Conservation (phyloP, 2,797 vertebrate species). For the Lepilemur septentrionalis region DNA sequence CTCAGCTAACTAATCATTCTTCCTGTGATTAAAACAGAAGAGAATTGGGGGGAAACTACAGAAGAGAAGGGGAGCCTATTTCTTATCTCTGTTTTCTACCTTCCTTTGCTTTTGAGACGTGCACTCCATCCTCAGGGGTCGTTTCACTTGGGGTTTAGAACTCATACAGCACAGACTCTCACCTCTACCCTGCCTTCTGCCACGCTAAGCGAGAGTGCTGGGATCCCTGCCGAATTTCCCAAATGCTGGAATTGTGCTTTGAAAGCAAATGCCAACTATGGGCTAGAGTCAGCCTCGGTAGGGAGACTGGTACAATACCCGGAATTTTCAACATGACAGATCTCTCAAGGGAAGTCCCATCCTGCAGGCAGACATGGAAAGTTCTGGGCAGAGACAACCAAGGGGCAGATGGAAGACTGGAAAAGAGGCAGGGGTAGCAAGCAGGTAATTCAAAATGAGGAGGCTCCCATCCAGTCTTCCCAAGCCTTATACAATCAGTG, state of each 20-base stretch:
- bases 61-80: neutral
- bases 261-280: neutral
- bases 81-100: constrained; percentile 18
- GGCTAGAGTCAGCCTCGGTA: neutral
- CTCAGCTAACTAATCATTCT: constrained; percentile 40
- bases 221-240: neutral
- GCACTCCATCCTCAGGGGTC: neutral
- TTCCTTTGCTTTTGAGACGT: neutral
- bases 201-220: neutral
- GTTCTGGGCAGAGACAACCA: neutral
- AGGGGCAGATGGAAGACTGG: neutral
- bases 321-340: neutral
- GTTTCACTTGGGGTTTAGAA: neutral
- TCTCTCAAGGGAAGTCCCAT: neutral
- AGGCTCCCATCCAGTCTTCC: neutral
- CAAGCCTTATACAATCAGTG: neutral
- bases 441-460: neutral
- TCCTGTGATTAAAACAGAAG: constrained; percentile 52
- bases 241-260: neutral
- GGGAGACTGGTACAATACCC: neutral
- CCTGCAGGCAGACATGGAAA: neutral
- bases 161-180: neutral
- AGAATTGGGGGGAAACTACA: neutral
- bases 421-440: neutral
- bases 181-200: accelerated